Percentiles rank a stretch among this genome's conserved stretches.
Evolutionary conservation across 2,797 vertebrate species (phyloP).

Genomic region (Rhabdomys pumilio): DNA sequence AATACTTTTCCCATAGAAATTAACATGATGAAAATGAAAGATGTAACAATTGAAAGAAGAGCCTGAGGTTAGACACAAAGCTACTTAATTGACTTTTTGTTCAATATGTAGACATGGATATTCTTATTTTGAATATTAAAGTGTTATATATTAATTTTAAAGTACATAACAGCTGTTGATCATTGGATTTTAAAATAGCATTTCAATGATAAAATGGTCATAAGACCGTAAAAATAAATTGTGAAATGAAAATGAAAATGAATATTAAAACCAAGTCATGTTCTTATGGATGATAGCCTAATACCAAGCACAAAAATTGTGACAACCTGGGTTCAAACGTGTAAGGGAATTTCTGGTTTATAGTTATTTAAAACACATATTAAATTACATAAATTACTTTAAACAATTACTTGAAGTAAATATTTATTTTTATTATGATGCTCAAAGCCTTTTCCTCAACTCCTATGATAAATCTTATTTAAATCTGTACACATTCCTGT

Average conservation of each 20-base stretch:
- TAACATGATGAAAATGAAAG: background rate
- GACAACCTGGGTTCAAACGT: background rate
- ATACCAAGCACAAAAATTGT: background rate
- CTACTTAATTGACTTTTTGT: background rate
- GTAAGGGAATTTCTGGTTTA: background rate
- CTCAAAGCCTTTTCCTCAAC: background rate
- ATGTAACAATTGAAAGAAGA: background rate
- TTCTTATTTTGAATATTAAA: background rate
- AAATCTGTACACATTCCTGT: background rate
- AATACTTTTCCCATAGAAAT: background rate
- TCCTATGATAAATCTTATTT: background rate
- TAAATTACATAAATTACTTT: background rate
- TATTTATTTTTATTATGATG: background rate
- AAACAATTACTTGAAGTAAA: background rate
- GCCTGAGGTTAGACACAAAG: background rate
- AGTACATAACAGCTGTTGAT: background rate
- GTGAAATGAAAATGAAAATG: conserved; percentile 14
- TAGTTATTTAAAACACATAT: background rate
- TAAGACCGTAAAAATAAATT: conserved; percentile 64
- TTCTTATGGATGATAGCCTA: conserved; percentile 64
- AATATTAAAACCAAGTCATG: conserved; percentile 55
- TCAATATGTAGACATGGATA: background rate
- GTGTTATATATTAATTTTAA: background rate
- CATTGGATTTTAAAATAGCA: background rate
- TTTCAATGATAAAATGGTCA: background rate